A percentile compares a stretch with the other conserved stretches of the same genome.
These are phyloP conservation scores for Nipponacmea schrenckii DNA, from an alignment of 2,888 invertebrate species.

Conservation along the genomic window DNA sequence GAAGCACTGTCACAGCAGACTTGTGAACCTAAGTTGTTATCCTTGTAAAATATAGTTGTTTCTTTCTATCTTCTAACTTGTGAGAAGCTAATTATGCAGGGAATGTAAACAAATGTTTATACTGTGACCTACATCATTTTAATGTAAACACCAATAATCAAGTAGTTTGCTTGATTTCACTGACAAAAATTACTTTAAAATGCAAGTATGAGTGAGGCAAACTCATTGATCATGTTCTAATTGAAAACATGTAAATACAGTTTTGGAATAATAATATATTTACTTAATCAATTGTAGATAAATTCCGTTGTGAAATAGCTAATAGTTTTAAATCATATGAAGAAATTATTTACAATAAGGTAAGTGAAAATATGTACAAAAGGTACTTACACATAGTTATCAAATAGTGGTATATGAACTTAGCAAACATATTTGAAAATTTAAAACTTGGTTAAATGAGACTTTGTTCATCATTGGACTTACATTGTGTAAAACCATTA, in stretches of 20 bases:
- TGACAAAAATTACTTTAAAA: no score
- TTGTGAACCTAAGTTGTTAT: no score
- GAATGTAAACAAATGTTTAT: no score
- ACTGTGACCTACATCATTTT: no score
- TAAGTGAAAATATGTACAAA: conserved; percentile 49
- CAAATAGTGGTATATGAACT: not conserved
- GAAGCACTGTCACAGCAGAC: no score
- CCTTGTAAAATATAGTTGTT: no score
- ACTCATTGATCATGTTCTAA: not conserved
- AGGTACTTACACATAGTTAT: not conserved
- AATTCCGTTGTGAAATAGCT: conserved; percentile 81
- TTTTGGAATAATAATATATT: not conserved
- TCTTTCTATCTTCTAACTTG: no score
- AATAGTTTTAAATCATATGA: conserved; percentile 81
- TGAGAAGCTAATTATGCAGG: no score
- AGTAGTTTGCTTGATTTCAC: no score
- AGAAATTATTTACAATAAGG: conserved; percentile 78
- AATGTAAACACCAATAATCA: no score
- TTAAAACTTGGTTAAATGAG: not conserved
- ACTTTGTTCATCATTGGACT: no score
- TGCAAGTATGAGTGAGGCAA: not conserved
- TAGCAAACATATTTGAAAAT: not conserved
- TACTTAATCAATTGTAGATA: conserved; percentile 53
- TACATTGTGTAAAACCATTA: no score
- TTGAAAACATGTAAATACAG: not conserved